Evolutionary conservation across 1,140 invertebrate genomes (phyloP).

Genomic region (Fopius arisanus): DNA sequence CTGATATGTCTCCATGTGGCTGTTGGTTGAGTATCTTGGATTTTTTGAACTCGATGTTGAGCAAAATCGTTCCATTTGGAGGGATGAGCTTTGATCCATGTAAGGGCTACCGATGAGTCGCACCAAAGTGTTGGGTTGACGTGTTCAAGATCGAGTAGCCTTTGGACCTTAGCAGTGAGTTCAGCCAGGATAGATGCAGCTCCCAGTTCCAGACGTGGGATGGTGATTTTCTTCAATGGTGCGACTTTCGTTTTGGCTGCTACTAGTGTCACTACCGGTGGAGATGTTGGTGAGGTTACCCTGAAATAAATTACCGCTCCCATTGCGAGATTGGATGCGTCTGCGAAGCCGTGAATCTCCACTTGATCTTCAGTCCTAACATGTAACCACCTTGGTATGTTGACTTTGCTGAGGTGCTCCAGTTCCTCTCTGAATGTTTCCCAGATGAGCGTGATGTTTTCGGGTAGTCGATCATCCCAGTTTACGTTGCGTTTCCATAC

Average conservation of each 20-base stretch:
- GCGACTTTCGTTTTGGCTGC: constrained; percentile 48
- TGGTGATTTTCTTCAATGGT: constrained; percentile 28
- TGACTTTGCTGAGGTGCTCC: neutral
- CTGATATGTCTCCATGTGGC: constrained; percentile 28
- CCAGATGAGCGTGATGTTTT: constrained; percentile 14
- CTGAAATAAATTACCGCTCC: constrained; percentile 39
- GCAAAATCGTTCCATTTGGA: constrained; percentile 30
- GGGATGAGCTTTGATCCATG: constrained; percentile 20
- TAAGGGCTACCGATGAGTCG: neutral
- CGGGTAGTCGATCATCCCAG: constrained; percentile 47
- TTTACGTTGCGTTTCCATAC: constrained; percentile 39
- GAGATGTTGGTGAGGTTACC: neutral
- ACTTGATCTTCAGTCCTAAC: too few species aligned
- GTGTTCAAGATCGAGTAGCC: neutral
- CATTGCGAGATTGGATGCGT: constrained; percentile 35
- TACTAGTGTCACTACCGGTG: too few species aligned
- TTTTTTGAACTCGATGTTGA: neutral
- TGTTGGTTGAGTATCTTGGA: constrained; percentile 31
- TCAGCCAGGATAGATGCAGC: constrained; percentile 20
- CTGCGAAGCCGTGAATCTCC: too few species aligned
- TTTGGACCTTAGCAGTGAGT: constrained; percentile 14
- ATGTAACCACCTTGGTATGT: constrained; percentile 29
- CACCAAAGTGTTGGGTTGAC: constrained; percentile 5
- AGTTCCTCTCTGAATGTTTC: constrained; percentile 4
- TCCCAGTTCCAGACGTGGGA: constrained; percentile 29